Base-by-base conservation (phyloP, 2,797 vertebrate genomes). In the Cyclura pinguis region DNA sequence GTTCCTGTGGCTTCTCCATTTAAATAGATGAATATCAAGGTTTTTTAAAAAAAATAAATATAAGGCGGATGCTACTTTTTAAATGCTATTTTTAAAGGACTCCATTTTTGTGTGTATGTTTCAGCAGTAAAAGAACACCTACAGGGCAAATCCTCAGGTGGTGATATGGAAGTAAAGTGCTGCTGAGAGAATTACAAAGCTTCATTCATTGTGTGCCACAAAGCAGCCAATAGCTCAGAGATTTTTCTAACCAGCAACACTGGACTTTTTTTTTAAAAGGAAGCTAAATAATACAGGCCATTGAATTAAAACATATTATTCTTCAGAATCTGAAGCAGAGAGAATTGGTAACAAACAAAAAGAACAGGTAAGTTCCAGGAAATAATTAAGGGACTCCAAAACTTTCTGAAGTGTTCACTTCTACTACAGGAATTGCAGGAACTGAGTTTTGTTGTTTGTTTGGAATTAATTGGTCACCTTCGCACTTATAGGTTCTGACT, bases 241-340 rank as follows among this genome's bases (percentile, higher is more conserved):
- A 67, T 87, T 57, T 69, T 77, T 42, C 81, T 91, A 84, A 55
- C 59, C n/a, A 78, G 72, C 80, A 77, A 59, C 10, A 22, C 24
- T 78, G 47, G 27, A 2, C 67, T 22, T 57, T 67, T 42, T 55
- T 74, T 73, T n/a, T 20, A 20, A 47, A 84, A 67, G 16, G 27
- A 57, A 77, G 57, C 50, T 55, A 24, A 83, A 84, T 87, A 83
- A 74, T 86, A 84, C 16, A 72, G 73, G 35, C 42, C 47, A 86
- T 89, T 72, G 80, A 84, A 89, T 72, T 87, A 72, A 87, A 84
- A 7, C 52, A 32, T 50, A 78, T 62, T 92, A 52, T 92, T 92
- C 42, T 72, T 84, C 35, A 78, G 50, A 62, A 80, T 73, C 27
- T 59, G 38, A 59, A 57, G 12, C 3, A 22, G 52, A 6, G 6